A percentile compares a stretch with the other conserved stretches of the same genome.
phyloP scores from a whole-genome alignment of 2,113 vertebrate species.

The Potamarius usumacintae region DNA sequence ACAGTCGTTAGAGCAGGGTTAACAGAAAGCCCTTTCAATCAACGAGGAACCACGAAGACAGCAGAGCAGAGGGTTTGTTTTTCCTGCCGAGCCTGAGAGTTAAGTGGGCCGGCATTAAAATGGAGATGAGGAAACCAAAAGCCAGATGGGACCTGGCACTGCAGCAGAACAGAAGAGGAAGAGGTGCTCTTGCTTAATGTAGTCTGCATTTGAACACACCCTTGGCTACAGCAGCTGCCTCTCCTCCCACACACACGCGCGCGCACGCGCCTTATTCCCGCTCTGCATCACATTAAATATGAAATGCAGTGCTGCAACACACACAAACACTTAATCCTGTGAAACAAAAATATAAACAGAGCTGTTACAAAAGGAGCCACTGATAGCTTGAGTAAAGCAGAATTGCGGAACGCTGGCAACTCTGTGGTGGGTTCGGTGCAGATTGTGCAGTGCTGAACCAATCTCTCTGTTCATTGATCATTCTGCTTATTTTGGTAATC shows the following conservation, averaged over 20 bases:
- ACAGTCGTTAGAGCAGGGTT: constrained; percentile 11
- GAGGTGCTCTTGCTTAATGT: constrained; percentile 16
- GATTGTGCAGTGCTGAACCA: neutral
- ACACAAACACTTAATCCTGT: neutral
- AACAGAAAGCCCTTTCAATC: constrained; percentile 3
- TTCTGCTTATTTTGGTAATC: neutral
- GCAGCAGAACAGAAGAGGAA: constrained; percentile 33
- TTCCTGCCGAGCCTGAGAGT: constrained; percentile 1
- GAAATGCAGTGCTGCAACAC: constrained; percentile 26
- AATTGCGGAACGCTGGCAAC: neutral
- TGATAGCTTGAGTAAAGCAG: neutral
- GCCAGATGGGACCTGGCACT: constrained; percentile 45
- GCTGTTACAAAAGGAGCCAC: neutral
- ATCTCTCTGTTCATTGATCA: neutral
- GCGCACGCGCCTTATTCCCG: neutral
- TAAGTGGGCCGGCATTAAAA: constrained; percentile 39
- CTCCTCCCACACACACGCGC: constrained; percentile 29
- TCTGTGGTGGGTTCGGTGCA: neutral
- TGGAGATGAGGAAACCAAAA: constrained; percentile 45
- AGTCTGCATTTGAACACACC: constrained; percentile 9
- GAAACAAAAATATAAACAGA: neutral
- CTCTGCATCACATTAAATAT: constrained; percentile 47
- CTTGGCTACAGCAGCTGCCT: constrained; percentile 24
- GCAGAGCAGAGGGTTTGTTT: neutral
- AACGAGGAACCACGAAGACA: constrained; percentile 18